phyloP scores from a whole-genome alignment of 2,797 vertebrate species.

The Scomberomorus guttatus region DNA sequence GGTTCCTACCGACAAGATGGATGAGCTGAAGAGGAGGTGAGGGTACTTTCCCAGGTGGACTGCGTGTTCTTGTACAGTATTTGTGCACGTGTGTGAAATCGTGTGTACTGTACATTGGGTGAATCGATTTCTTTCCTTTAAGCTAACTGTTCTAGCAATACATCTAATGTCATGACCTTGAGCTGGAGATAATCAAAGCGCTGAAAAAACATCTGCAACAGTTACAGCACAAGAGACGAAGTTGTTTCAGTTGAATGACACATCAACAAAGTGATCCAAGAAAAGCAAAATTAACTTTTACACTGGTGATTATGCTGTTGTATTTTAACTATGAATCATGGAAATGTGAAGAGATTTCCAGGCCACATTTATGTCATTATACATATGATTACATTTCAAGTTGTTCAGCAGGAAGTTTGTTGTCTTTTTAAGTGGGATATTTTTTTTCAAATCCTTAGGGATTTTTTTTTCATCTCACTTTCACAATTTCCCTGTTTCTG shows the following conservation, averaged over 20 bases:
- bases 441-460: neutral
- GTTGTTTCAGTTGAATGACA: neutral
- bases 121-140: too few species aligned
- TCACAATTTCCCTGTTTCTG: too few species aligned
- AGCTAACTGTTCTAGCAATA: neutral
- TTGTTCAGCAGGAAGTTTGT: neutral
- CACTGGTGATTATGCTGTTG: neutral
- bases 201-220: neutral
- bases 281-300: constrained; percentile 9
- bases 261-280: neutral
- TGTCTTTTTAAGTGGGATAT: neutral
- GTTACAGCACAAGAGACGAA: neutral
- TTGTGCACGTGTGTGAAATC: neutral
- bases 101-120: neutral
- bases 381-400: neutral
- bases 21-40: constrained; percentile 93
- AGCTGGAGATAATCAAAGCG: neutral
- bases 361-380: neutral
- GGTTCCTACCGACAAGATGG: constrained; percentile 90
- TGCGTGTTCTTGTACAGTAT: neutral
- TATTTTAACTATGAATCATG: neutral
- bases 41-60: neutral
- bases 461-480: neutral
- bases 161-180: neutral
- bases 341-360: neutral